Percentiles rank a stretch among this genome's conserved stretches.
Evolutionary conservation across 2,888 invertebrate species (phyloP).

Genomic region (Rhagonycha fulva): DNA sequence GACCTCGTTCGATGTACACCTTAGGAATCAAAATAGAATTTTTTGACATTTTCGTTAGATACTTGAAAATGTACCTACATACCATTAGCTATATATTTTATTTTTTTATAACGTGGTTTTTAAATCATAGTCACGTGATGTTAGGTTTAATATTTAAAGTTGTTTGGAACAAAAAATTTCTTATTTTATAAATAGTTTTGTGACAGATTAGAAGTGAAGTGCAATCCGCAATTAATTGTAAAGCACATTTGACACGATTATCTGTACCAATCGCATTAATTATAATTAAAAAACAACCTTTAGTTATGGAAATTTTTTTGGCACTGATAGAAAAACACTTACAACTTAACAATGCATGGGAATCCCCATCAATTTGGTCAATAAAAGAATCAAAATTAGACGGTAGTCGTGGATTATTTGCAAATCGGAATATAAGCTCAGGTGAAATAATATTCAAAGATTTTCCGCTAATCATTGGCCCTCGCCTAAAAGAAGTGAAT

Average conservation of each 20-base stretch:
- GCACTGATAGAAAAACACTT: constrained; percentile 5
- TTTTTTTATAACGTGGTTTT: neutral
- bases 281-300: neutral
- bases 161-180: neutral
- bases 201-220: neutral
- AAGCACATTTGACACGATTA: neutral
- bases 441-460: constrained; percentile 76
- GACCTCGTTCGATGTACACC: neutral
- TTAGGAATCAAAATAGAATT: neutral
- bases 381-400: constrained; percentile 61
- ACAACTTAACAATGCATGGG: constrained; percentile 1
- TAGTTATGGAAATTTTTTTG: neutral
- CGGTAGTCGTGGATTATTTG: constrained; percentile 74
- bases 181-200: neutral
- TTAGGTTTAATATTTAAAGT: neutral
- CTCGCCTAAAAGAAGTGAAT: constrained; percentile 60
- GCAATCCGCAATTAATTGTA: neutral
- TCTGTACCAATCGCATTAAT: neutral
- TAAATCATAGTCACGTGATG: neutral
- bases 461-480: constrained; percentile 71
- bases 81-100: neutral
- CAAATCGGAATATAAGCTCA: constrained; percentile 65
- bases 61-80: neutral
- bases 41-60: neutral
- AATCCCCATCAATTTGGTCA: constrained; percentile 60